Evolutionary conservation across 2,888 invertebrate species (phyloP), one percentile per base, ranked within the genome.

Genomic region (Drosophila longiperda): DNA sequence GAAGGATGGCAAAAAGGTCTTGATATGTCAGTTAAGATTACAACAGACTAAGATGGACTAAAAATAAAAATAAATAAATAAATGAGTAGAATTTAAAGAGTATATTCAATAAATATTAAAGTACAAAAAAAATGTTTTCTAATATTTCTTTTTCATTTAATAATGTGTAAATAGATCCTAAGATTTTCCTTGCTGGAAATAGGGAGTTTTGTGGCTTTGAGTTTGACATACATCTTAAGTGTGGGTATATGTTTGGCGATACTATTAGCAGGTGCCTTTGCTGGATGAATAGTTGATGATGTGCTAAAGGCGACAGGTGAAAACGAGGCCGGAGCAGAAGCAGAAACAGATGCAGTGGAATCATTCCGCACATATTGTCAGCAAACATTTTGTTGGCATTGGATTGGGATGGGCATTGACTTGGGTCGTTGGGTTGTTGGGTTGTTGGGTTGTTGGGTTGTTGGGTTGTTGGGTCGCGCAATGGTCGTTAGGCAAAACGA

Each of bases 401-500:
- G 20, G 36, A n/a, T 36, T 26, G 15, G 62, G 61, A 59, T 54
- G 49, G 65, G 62, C 74, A 61, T 33, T 33, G 33, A 23, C 26
- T 40, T 57, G 36, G 36, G 48, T 38, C 9, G 34, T 55, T 49
- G 52, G 38, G 45, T 59, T 60, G 57, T 63, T 45, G 45, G 69
- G 59, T 62, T 60, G 57, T 63, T 45, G 45, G 69, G 59, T 62
- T n/a, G n/a, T 40, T 57, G 36, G n/a, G 48, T 38, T 7, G 34
- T 55, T 49, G 52, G 38, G 45, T 59, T 60, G 57, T 63, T 45
- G 45, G 69, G 59, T 62, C 79, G 75, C 65, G 36, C 36, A 50
- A 20, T 88, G 86, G 83, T 83, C 87, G 87, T 83, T 83, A 79
- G 75, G 82, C 75, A 75, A 63, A 74, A 9, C 53, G 53, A 12